A percentile compares a stretch with the other conserved stretches of the same genome.
phyloP scores from a whole-genome alignment of 2,113 vertebrate genomes.

The Steatornis caripensis region DNA sequence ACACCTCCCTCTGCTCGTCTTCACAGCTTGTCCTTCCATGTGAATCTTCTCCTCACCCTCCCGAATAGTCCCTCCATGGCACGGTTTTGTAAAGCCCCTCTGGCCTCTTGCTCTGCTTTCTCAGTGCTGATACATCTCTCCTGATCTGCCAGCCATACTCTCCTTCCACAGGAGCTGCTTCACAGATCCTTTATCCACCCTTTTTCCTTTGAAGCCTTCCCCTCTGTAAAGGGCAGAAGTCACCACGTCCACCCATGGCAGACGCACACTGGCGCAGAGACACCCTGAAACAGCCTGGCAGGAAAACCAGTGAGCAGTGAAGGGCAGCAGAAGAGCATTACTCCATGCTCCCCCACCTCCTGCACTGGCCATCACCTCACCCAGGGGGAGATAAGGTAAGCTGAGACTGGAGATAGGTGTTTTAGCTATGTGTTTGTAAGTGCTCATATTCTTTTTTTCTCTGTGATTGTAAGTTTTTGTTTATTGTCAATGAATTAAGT shows the following conservation, averaged over 20 bases:
- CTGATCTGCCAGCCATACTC: background rate
- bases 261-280: background rate
- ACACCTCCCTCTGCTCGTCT: background rate
- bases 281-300: background rate
- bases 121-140: fast-evolving
- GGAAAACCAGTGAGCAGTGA: background rate
- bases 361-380: background rate
- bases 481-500: background rate
- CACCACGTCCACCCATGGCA: background rate
- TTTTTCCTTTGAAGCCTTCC: background rate
- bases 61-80: fast-evolving
- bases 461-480: background rate
- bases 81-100: background rate
- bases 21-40: background rate
- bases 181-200: background rate
- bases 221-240: background rate
- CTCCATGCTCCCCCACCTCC: background rate
- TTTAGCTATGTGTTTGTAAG: background rate
- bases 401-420: background rate
- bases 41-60: background rate
- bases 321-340: background rate
- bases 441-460: background rate
- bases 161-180: background rate
- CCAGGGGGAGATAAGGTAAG: background rate
- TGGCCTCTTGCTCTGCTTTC: background rate